phyloP scores from a whole-genome alignment of 2,797 vertebrate species.

The Sphenodon punctatus region DNA sequence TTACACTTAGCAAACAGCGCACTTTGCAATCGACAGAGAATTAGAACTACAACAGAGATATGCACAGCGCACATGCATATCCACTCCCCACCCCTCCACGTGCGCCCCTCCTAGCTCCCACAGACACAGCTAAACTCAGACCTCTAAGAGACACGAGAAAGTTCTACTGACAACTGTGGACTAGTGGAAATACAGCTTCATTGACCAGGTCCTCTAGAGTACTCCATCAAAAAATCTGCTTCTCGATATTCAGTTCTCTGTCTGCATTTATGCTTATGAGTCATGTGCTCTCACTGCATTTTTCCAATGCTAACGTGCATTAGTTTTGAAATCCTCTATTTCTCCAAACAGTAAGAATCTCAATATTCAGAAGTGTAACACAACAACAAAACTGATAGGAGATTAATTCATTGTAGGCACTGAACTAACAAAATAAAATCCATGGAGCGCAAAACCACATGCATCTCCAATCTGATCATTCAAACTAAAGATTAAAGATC shows the following conservation, averaged over 20 bases:
- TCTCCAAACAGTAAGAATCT: neutral
- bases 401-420: neutral
- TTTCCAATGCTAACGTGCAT: rapidly evolving
- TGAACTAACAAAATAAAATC: neutral
- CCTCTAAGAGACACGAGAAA: too few species aligned
- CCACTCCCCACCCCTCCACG: too few species aligned
- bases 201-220: neutral
- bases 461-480: neutral
- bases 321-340: neutral
- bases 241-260: neutral
- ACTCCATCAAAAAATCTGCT: neutral
- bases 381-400: neutral
- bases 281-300: rapidly evolving
- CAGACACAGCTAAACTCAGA: too few species aligned
- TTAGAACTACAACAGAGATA: too few species aligned
- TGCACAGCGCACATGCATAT: too few species aligned
- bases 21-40: too few species aligned
- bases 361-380: neutral
- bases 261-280: neutral
- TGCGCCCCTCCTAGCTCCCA: too few species aligned
- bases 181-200: too few species aligned
- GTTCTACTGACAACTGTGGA: neutral
- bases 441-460: rapidly evolving
- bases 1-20: too few species aligned
- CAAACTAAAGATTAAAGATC: too few species aligned